Evolutionary conservation across 92 coral and sea anemone genomes (phyloP).

Genomic region (Nematostella vectensis): DNA sequence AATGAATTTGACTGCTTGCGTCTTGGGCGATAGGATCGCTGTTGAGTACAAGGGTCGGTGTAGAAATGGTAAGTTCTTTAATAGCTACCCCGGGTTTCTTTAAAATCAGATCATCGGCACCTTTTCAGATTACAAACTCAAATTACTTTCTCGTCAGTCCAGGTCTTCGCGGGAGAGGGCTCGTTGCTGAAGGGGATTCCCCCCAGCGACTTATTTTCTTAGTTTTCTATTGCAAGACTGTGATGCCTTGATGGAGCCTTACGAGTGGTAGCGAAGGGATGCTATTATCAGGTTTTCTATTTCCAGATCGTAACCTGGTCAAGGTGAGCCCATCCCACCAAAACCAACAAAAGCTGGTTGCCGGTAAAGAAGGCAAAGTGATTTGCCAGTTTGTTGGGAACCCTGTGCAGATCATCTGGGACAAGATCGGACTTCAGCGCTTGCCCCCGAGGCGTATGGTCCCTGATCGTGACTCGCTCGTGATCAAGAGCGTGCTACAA

Average conservation of each 20-base stretch:
- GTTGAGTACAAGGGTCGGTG: conserved; percentile 60
- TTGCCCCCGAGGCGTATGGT: conserved; percentile 28
- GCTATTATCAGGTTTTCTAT: too few species aligned
- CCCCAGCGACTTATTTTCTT: too few species aligned
- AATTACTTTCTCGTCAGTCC: too few species aligned
- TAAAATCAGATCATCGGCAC: too few species aligned
- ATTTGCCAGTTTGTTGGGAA: conserved; percentile 53
- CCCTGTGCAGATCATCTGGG: conserved; percentile 66
- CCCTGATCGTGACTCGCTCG: conserved; percentile 35
- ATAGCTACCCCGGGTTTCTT: too few species aligned
- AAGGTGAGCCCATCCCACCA: conserved; percentile 41
- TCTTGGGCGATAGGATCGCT: conserved; percentile 39
- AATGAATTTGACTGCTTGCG: conserved; percentile 85
- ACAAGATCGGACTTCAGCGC: conserved; percentile 28
- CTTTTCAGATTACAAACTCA: too few species aligned
- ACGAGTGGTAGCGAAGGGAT: too few species aligned
- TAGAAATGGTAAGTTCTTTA: conserved; percentile 1
- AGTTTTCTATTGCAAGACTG: too few species aligned
- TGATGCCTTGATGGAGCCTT: too few species aligned
- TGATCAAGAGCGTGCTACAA: conserved; percentile 24
- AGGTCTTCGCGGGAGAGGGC: too few species aligned
- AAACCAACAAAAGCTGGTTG: conserved; percentile 25
- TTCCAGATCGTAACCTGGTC: too few species aligned
- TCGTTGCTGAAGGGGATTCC: too few species aligned
- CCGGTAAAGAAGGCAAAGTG: conserved; percentile 49